Conservation (phyloP, 2,797 vertebrate species). For the Phylloscopus collybita region DNA sequence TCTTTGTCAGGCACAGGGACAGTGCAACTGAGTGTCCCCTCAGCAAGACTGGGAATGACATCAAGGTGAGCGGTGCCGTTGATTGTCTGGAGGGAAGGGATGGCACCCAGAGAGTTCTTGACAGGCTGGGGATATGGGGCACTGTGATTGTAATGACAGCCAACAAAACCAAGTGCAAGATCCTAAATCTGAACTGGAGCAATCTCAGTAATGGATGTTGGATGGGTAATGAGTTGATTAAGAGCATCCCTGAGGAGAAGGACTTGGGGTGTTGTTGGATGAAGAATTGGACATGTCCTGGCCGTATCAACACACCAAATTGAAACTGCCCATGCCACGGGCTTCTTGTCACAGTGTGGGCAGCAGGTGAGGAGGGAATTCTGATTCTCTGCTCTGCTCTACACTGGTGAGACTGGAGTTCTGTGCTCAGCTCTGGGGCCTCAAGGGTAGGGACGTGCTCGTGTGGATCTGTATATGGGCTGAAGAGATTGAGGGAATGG, state of each 20-base stretch:
- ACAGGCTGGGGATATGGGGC: not conserved
- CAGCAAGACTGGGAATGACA: not conserved
- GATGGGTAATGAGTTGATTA: no score
- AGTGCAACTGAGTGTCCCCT: not conserved
- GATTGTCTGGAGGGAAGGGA: not conserved
- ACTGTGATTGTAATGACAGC: not conserved
- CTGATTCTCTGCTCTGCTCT: not conserved
- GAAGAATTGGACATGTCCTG: no score
- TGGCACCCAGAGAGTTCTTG: no score
- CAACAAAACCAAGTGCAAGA: not conserved
- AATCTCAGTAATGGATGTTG: not conserved
- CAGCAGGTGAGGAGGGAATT: not conserved
- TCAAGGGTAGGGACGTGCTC: not conserved
- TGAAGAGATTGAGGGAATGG: not conserved
- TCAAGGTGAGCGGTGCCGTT: not conserved
- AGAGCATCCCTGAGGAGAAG: not conserved
- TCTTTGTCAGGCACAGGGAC: not conserved
- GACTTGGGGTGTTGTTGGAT: not conserved
- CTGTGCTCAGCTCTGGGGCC: not conserved
- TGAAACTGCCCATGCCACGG: no score
- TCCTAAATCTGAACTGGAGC: not conserved
- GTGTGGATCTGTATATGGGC: rapidly evolving
- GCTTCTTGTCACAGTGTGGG: not conserved
- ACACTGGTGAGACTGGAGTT: not conserved
- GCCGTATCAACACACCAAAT: rapidly evolving